Evolutionary conservation across 2,888 invertebrate genomes (phyloP).

Genomic region (Drosophila sordidula): DNA sequence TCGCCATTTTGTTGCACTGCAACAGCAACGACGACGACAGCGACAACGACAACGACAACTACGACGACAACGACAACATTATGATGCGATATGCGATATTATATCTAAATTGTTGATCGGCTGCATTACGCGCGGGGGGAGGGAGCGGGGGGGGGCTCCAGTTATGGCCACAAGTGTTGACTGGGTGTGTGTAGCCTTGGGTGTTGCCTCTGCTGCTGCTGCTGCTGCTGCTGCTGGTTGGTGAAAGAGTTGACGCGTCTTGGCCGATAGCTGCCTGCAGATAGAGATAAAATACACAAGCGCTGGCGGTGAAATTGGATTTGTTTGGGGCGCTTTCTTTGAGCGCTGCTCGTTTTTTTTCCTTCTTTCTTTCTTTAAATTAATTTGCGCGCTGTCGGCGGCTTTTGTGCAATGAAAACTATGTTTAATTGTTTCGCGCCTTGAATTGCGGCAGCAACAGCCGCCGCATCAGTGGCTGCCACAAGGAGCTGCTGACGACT

Average conservation of each 20-base stretch:
- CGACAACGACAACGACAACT: conserved; percentile 41
- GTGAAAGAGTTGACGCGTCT: conserved; percentile 70
- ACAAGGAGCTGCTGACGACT: conserved; percentile 36
- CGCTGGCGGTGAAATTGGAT: conserved; percentile 74
- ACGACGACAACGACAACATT: conserved; percentile 64
- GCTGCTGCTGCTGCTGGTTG: conserved; percentile 18
- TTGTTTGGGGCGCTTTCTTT: conserved; percentile 79
- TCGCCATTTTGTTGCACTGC: conserved; percentile 63
- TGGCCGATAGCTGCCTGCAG: conserved; percentile 57
- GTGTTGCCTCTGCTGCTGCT: conserved; percentile 54
- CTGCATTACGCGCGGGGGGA: conserved; percentile 59
- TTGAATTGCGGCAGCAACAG: conserved; percentile 59
- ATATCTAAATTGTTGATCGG: conserved; percentile 81
- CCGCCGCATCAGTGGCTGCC: conserved; percentile 33
- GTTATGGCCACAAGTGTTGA: conserved; percentile 13
- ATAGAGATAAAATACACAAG: conserved; percentile 64
- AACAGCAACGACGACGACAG: conserved; percentile 27
- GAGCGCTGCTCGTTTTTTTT: conserved; percentile 31
- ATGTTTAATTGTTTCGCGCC: conserved; percentile 80
- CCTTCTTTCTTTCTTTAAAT: conserved; percentile 51
- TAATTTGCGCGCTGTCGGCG: conserved; percentile 75
- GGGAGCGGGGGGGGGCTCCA: not conserved
- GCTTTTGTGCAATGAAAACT: conserved; percentile 80
- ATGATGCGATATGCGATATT: conserved; percentile 82
- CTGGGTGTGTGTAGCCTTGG: conserved; percentile 53